Evolutionary conservation across 2,797 vertebrate genomes (phyloP), one percentile per base, ranked within the genome.

Genomic region (Silurus lanzhouensis): DNA sequence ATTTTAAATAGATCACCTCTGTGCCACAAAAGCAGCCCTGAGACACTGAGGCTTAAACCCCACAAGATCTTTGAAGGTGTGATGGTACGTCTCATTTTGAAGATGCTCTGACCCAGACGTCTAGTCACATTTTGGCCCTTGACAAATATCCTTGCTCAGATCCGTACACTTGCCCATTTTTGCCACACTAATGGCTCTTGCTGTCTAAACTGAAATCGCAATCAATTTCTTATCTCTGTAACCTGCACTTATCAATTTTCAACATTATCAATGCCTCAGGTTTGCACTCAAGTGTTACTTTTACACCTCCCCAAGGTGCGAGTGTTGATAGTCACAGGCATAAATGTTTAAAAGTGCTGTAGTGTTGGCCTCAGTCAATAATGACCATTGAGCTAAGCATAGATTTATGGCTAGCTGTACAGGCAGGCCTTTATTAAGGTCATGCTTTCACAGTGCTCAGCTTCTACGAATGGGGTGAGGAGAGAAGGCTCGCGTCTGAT

Each of bases 291-390:
- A 52, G 22, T 5, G 57, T 70, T 57, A 86, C 31, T 52, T 83
- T 72, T 52, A 31, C 27, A 38, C 66, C 71, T 81, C 55, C 13
- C 76, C 57, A 44, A 72, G 76, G 46, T 55, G 27, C n/a, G 3
- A 80, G 27, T 71, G 67, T 71, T 75, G 70, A 22, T 19, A 75
- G 79, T 81, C 61, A 82, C 70, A 58, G 61, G 48, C 79, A 76
- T 88, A 87, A 88, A 86, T 88, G 85, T 89, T 88, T 90, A 89
- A 90, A 87, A 70, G 71, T 79, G 76, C 71, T 81, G 63, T 70
- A 68, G 84, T 25, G 82, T 88, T 91, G 85, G 79, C 48, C 52
- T 20, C 14, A 57, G 90, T 90, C 88, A 87, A 89, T 90, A 91
- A 87, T 76, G 10, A 77, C 58, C 82, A 78, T 84, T 38, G 31